Conservation (phyloP, 2,888 invertebrate species). For the Leucophora obtusa region DNA sequence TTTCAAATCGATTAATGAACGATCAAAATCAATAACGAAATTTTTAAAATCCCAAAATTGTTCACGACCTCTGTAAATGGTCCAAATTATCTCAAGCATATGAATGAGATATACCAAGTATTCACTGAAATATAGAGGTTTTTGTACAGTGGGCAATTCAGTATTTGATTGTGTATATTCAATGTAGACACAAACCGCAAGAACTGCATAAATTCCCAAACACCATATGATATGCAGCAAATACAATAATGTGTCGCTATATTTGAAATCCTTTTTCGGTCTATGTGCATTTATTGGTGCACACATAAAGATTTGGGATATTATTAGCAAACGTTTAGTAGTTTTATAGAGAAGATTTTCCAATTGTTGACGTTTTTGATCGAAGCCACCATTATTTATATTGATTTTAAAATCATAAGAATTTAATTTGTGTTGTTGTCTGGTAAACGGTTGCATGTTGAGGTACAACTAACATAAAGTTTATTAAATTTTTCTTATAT, state of each 20-base stretch:
- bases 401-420: background rate
- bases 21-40: constrained; percentile 64
- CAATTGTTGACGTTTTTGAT: constrained; percentile 20
- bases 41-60: constrained; percentile 53
- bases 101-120: constrained; percentile 65
- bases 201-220: constrained; percentile 46
- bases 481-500: too few species aligned
- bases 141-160: constrained; percentile 65
- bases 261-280: background rate
- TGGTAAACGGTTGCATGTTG: constrained; percentile 24
- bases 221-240: constrained; percentile 65
- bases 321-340: constrained; percentile 53
- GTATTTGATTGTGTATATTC: constrained; percentile 59
- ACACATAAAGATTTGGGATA: constrained; percentile 64
- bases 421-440: constrained; percentile 3
- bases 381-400: background rate
- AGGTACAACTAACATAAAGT: background rate
- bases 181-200: constrained; percentile 51
- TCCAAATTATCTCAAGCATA: constrained; percentile 57
- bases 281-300: constrained; percentile 65
- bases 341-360: constrained; percentile 61
- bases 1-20: constrained; percentile 48
- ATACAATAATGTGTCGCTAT: constrained; percentile 17
- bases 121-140: constrained; percentile 66
- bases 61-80: constrained; percentile 44